These are phyloP conservation scores for Cercocebus atys DNA, from an alignment of 2,113 vertebrate genomes.

Conservation along the genomic window DNA sequence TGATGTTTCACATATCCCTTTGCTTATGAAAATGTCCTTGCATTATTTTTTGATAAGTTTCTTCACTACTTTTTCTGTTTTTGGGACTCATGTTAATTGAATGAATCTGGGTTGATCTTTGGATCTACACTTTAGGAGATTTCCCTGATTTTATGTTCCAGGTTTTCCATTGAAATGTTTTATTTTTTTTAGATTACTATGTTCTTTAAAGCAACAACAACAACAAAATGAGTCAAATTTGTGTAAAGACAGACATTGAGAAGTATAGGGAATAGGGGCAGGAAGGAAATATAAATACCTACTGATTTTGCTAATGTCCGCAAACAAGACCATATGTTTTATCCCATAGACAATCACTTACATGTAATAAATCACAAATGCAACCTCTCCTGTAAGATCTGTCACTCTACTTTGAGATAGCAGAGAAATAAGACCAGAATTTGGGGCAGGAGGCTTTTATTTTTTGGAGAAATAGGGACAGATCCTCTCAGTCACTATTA, in stretches of 20 bases:
- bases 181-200: conserved; percentile 23
- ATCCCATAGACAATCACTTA: conserved; percentile 58
- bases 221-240: conserved; percentile 77
- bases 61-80: neutral
- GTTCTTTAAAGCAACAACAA: conserved; percentile 74
- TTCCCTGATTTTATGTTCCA: neutral
- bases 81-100: neutral
- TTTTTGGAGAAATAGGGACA: conserved; percentile 45
- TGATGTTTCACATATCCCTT: neutral
- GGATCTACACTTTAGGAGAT: neutral
- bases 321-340: conserved; percentile 65
- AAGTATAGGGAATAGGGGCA: conserved; percentile 65
- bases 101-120: neutral
- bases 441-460: neutral
- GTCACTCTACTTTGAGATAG: neutral
- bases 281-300: conserved; percentile 57
- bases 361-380: conserved; percentile 66
- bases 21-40: neutral
- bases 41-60: neutral
- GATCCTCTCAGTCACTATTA: conserved; percentile 58
- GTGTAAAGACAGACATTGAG: conserved; percentile 80
- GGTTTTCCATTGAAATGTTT: neutral
- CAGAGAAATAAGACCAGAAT: neutral
- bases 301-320: conserved; percentile 73
- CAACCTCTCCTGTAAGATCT: conserved; percentile 54